Conservation (phyloP, 2,113 vertebrate genomes). For the Nothoprocta pentlandii region DNA sequence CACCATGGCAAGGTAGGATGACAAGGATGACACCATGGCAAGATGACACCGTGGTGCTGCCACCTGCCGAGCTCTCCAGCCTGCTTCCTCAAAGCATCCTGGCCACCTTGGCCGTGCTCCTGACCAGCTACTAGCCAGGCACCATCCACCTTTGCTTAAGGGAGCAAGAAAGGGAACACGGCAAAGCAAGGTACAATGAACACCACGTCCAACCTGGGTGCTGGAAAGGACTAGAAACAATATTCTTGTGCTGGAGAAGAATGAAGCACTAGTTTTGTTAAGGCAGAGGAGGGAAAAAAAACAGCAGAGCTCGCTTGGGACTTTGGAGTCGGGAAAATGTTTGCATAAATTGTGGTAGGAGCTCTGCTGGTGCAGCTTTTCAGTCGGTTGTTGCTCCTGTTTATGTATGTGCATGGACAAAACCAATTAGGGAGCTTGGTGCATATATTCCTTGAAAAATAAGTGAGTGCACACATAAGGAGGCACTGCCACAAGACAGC, state of each 20-base stretch:
- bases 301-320: neutral
- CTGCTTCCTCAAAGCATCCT: neutral
- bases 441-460: fast-evolving
- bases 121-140: too few species aligned
- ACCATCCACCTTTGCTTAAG: fast-evolving
- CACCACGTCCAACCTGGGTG: too few species aligned
- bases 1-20: too few species aligned
- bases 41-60: neutral
- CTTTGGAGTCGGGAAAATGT: neutral
- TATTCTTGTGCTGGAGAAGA: neutral
- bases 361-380: neutral
- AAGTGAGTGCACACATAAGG: fast-evolving
- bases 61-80: neutral
- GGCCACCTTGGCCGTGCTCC: neutral
- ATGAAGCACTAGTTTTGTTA: fast-evolving
- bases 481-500: fast-evolving
- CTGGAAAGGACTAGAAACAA: neutral
- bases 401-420: neutral
- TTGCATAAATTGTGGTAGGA: neutral
- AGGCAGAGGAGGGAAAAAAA: neutral
- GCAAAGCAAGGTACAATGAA: fast-evolving
- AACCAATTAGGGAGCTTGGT: fast-evolving
- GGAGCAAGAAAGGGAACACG: neutral
- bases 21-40: too few species aligned
- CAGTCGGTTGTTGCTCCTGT: fast-evolving